Evolutionary conservation across 1,140 invertebrate species (phyloP), one percentile per base, ranked within the genome.

Genomic region (Lordiphosa stackelbergi): DNA sequence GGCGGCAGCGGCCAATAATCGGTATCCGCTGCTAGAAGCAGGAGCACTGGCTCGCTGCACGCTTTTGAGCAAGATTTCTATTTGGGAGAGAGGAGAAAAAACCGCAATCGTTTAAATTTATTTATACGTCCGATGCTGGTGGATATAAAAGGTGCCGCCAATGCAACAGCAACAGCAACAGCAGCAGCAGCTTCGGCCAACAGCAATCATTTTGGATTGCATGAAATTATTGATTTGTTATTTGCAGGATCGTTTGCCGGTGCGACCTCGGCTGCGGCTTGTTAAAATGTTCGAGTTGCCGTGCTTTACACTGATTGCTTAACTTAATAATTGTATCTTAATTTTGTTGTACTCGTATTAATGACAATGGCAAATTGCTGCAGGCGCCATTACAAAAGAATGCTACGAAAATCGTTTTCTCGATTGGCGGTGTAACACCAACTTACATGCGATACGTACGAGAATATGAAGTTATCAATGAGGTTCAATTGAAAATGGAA

Each of bases 141-240:
- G 61, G 47, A 68, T 63, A 73, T 71, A 68, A 73, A 73, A 73
- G 71, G 68, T 61, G 69, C 71, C 71, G 71, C 64, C 71, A 41
- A 31, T 69, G 60, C 43, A 70, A 28, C 37, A 51, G 12, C 56
- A 47, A 3, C 51, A 53, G 6, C 24, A 56, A 8, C 58, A 52
- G 10, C 53, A 51, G 11, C 60, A 19, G 19, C 19, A 19, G 19
- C 22, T 24, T 24, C 5, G 22, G 22, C 22, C 22, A 63, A 28
- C 51, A 54, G 61, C 66, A 59, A 35, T 74, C 64, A 72, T 54
- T 69, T 73, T 56, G 69, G 55, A 53, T 69, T 72, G 69, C 71
- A 74, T 64, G 59, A 72, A 74, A 69, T 74, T 74, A 74, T 74
- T 74, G 65, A 74, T 74, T 72, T 73, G 66, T 73, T 73, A 73